These are phyloP conservation scores for Haliaeetus leucogaster DNA, from an alignment of 2,113 vertebrate genomes.

Conservation along the genomic window DNA sequence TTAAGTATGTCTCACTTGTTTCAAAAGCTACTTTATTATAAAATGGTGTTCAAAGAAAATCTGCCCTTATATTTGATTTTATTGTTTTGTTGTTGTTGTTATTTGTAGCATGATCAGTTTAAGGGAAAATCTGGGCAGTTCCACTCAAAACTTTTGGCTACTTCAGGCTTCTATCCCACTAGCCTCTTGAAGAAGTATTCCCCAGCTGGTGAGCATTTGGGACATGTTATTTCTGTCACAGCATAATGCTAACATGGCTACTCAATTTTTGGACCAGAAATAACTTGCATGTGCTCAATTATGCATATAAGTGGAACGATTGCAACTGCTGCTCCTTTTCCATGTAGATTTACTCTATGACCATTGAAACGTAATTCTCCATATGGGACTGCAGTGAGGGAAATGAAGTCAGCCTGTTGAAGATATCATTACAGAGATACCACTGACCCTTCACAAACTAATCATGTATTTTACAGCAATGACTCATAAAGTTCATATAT, in stretches of 20 bases:
- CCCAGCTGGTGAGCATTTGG: not conserved
- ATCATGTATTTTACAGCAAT: not conserved
- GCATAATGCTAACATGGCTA: not conserved
- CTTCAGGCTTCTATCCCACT: not conserved
- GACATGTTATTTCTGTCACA: not conserved
- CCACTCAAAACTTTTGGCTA: not conserved
- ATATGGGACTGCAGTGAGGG: not conserved
- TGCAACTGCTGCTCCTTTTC: not conserved
- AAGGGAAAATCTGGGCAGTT: not conserved
- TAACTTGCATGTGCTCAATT: not conserved
- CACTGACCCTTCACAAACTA: not conserved
- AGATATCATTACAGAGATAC: not conserved
- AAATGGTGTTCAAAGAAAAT: not conserved
- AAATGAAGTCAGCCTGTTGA: not conserved
- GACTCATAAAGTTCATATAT: not conserved
- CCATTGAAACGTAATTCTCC: not conserved
- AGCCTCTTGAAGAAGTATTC: not conserved
- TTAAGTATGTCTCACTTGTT: not conserved
- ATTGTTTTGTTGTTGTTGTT: not conserved
- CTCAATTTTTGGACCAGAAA: not conserved
- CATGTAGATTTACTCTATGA: not conserved
- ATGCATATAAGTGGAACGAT: not conserved
- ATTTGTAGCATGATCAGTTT: not conserved
- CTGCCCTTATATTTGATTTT: not conserved
- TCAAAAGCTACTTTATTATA: not conserved